A percentile compares a stretch with the other conserved stretches of the same genome.
These are phyloP conservation scores for Streblospio benedicti DNA, from an alignment of 1,140 invertebrate genomes.

Conservation along the genomic window DNA sequence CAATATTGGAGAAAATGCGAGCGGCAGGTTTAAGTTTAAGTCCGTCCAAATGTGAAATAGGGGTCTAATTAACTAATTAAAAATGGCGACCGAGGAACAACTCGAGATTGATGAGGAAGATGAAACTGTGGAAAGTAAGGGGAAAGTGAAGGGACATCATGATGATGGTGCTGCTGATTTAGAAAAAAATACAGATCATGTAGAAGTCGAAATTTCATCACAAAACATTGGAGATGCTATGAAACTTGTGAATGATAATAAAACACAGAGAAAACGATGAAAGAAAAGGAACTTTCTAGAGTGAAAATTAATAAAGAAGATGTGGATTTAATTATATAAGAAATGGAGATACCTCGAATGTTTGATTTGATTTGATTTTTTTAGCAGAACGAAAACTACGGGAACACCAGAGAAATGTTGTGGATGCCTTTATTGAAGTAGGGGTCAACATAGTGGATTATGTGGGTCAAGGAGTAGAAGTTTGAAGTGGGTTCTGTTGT, in stretches of 20 bases:
- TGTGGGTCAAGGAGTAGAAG: too few species aligned
- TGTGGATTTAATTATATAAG: constrained; percentile 86
- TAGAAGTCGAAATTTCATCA: constrained; percentile 41
- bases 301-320: constrained; percentile 92
- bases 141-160: constrained; percentile 41
- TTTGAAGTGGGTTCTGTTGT: too few species aligned
- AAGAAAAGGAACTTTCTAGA: constrained; percentile 85
- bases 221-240: constrained; percentile 55
- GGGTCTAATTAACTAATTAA: too few species aligned
- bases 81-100: constrained; percentile 21
- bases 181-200: constrained; percentile 47
- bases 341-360: constrained; percentile 79
- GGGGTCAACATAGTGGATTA: too few species aligned
- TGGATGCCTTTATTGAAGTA: constrained; percentile 76
- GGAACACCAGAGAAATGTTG: constrained; percentile 84
- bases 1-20: too few species aligned
- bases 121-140: constrained; percentile 28
- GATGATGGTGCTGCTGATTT: constrained; percentile 43
- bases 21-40: too few species aligned
- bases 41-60: too few species aligned
- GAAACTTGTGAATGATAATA: constrained; percentile 74
- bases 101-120: constrained; percentile 27
- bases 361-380: too few species aligned
- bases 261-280: constrained; percentile 77
- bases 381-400: constrained; percentile 81